These are phyloP conservation scores for Nyctalus aviator DNA, from an alignment of 2,797 vertebrate species.

Conservation along the genomic window DNA sequence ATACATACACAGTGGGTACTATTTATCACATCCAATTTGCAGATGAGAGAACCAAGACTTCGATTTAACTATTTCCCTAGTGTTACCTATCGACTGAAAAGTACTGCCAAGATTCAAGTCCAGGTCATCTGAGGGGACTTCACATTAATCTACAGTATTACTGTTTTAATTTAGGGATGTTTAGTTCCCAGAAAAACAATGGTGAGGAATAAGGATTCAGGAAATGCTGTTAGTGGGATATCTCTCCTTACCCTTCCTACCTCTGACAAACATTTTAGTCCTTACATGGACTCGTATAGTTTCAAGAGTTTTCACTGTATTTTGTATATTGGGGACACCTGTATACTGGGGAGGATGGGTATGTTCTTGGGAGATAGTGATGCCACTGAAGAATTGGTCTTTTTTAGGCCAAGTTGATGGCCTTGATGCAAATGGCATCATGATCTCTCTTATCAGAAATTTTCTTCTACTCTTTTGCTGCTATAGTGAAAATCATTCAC, in stretches of 20 bases:
- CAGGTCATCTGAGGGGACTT: not conserved
- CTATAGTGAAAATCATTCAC: not conserved
- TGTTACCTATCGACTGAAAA: not conserved
- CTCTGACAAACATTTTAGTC: not conserved
- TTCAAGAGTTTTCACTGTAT: not conserved
- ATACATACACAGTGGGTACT: not conserved
- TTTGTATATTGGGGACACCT: not conserved
- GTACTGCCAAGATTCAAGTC: not conserved
- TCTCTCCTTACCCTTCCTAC: not conserved
- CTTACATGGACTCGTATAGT: not conserved
- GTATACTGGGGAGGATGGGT: not conserved
- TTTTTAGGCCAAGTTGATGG: not conserved
- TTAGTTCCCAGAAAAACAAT: constrained; percentile 7
- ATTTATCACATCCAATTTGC: not conserved
- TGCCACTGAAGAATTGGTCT: not conserved
- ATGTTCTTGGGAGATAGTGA: not conserved
- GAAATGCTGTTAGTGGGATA: not conserved
- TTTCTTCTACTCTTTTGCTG: not conserved
- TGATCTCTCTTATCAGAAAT: not conserved
- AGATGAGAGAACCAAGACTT: not conserved
- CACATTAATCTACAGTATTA: not conserved
- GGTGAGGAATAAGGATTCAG: not conserved
- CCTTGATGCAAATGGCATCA: not conserved
- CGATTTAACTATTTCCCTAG: not conserved
- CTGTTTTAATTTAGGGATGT: not conserved